phyloP scores from a whole-genome alignment of 2,113 vertebrate species.

The Hemiprocne comata region DNA sequence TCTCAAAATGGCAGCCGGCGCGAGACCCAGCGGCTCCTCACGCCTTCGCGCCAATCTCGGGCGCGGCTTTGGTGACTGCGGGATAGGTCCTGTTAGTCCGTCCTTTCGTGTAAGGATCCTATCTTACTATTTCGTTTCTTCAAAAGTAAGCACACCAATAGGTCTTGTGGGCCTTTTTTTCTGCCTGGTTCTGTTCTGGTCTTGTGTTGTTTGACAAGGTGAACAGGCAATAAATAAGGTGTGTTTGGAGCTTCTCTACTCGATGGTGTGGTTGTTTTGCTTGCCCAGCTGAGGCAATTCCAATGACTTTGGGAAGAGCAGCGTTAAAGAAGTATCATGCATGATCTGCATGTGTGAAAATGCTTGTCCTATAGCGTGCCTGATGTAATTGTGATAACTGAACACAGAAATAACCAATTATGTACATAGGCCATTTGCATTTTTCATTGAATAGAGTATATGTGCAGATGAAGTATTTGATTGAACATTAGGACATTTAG shows the following conservation, averaged over 20 bases:
- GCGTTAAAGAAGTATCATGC: neutral
- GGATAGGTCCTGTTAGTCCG: too few relatives aligned
- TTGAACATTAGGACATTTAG: neutral
- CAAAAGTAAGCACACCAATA: rapidly evolving
- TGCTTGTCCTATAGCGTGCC: too few relatives aligned
- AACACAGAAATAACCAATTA: neutral
- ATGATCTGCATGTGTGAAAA: rapidly evolving
- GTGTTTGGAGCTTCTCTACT: too few relatives aligned
- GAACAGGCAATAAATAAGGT: too few relatives aligned
- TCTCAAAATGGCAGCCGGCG: rapidly evolving
- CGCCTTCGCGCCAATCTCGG: rapidly evolving
- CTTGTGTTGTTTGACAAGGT: neutral
- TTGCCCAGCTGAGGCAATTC: too few relatives aligned
- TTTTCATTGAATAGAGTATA: neutral
- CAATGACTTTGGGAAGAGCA: neutral
- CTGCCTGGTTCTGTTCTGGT: rapidly evolving
- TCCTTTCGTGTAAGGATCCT: rapidly evolving
- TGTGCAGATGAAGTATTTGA: neutral
- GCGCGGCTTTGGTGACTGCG: too few relatives aligned
- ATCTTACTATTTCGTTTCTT: rapidly evolving
- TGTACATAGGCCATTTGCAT: too few relatives aligned
- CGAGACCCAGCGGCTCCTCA: rapidly evolving
- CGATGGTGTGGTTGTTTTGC: rapidly evolving
- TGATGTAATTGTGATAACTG: too few relatives aligned
- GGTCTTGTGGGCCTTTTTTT: rapidly evolving